Evolutionary conservation across 2,113 vertebrate species (phyloP), one percentile per base, ranked within the genome.

Genomic region (Reinhardtius hippoglossoides): DNA sequence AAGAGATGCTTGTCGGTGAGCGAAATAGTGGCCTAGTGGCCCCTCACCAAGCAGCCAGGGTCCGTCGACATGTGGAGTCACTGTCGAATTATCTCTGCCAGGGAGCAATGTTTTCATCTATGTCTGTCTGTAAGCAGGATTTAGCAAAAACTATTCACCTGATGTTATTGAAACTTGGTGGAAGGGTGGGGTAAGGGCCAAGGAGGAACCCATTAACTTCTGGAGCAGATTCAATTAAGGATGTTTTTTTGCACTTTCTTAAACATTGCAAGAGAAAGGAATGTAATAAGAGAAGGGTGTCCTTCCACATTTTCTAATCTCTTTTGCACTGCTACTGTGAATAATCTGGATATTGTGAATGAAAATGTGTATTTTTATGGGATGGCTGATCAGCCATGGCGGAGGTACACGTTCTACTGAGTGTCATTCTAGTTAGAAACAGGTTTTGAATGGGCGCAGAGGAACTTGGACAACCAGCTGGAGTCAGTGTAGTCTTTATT

Each of bases 1-100:
- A 67, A 77, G 69, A n/a, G 74, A 61, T 37, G 71, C 59, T 84
- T 18, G 56, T 21, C 52, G 31, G 56, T 42, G 62, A 73, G 52
- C 14, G 31, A 50, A 26, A 58, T 20, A 31, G 50, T 46, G 77
- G 14, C 16, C 55, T 46, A 42, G 7, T 8, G 48, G 71, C 27
- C 26, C 35, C 23, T 71, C 20, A 55, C 82, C 27, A 31, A 71
- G 74, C 67, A 12, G 35, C 40, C 40, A 42, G 40, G 40, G 10
- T 42, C 10, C 10, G 40, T 42, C 10, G 2, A 42, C 40, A 42
- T 42, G 40, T 42, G 9, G 12, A 42, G 40, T 42, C 40, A 42
- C 40, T 42, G 12, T 9, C 35, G 7, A 31, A 31, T 31, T 31
- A 31, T 31, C 31, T 31, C 31, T 31, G 31, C 31, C 31, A 31